A percentile compares a stretch with the other conserved stretches of the same genome.
phyloP scores from a whole-genome alignment of 1,140 invertebrate genomes.

The Danaus plexippus region DNA sequence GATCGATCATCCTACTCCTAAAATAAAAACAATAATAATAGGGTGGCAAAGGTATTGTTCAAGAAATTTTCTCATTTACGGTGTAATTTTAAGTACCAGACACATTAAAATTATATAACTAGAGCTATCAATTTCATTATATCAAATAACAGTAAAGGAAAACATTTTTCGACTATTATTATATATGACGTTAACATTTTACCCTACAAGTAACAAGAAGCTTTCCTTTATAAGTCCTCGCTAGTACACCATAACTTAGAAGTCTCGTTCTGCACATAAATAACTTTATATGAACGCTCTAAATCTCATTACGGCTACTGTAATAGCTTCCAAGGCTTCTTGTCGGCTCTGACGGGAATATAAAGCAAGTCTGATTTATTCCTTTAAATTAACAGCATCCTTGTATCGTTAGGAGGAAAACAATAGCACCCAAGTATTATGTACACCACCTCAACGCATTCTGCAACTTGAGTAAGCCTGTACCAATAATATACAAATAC shows the following conservation, averaged over 20 bases:
- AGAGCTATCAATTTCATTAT: too few species aligned
- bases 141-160: too few species aligned
- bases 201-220: too few species aligned
- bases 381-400: conserved; percentile 57
- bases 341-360: conserved; percentile 64
- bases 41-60: conserved; percentile 53
- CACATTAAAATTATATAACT: not conserved
- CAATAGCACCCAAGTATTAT: conserved; percentile 19
- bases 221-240: conserved; percentile 1
- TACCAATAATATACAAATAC: too few species aligned
- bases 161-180: too few species aligned
- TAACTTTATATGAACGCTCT: conserved; percentile 68
- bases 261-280: conserved; percentile 61
- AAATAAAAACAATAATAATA: conserved; percentile 69
- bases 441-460: too few species aligned
- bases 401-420: conserved; percentile 35
- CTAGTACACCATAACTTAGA: conserved; percentile 12
- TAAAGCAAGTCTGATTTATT: conserved; percentile 65
- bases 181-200: too few species aligned
- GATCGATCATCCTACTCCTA: conserved; percentile 63
- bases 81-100: conserved; percentile 37
- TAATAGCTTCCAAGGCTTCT: conserved; percentile 65
- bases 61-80: conserved; percentile 44
- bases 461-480: too few species aligned
- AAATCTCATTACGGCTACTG: conserved; percentile 66